These are phyloP conservation scores for Galeopsomyia nigrocyanea DNA, from an alignment of 2,888 invertebrate genomes.

Conservation along the genomic window DNA sequence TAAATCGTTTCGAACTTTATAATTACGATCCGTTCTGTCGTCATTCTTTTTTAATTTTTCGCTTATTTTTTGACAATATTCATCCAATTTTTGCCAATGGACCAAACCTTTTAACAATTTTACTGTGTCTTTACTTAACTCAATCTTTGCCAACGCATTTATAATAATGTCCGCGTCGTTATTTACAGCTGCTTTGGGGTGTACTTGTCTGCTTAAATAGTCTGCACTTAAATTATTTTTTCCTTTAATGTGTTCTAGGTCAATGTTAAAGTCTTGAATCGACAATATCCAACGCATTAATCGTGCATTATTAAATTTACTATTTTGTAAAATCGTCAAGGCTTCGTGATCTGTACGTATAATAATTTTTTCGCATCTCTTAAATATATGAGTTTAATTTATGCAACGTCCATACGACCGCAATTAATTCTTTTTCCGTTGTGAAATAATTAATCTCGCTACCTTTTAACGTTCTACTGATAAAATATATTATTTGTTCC, in stretches of 20 bases:
- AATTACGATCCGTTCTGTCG: not conserved
- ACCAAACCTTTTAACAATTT: not conserved
- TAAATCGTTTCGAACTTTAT: not conserved
- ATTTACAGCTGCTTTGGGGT: too few relatives aligned
- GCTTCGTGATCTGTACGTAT: conserved; percentile 55
- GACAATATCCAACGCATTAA: conserved; percentile 53
- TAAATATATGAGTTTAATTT: too few relatives aligned
- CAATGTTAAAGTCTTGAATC: conserved; percentile 53
- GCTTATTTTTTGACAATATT: not conserved
- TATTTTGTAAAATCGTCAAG: too few relatives aligned
- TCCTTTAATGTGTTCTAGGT: conserved; percentile 51
- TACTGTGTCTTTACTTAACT: not conserved
- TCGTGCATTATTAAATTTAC: conserved; percentile 49
- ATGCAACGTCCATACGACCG: too few relatives aligned
- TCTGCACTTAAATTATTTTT: too few relatives aligned
- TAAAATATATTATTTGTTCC: conserved; percentile 44
- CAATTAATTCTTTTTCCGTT: too few relatives aligned
- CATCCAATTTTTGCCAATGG: not conserved
- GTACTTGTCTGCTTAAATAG: too few relatives aligned
- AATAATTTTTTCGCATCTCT: too few relatives aligned
- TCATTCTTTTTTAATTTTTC: not conserved
- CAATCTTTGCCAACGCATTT: not conserved
- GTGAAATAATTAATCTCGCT: conserved; percentile 52
- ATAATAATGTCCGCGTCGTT: too few relatives aligned
- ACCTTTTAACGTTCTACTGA: too few relatives aligned